Evolutionary conservation across 1,140 invertebrate species (phyloP), one percentile per base, ranked within the genome.

Genomic region (Drosophila rhopaloa): DNA sequence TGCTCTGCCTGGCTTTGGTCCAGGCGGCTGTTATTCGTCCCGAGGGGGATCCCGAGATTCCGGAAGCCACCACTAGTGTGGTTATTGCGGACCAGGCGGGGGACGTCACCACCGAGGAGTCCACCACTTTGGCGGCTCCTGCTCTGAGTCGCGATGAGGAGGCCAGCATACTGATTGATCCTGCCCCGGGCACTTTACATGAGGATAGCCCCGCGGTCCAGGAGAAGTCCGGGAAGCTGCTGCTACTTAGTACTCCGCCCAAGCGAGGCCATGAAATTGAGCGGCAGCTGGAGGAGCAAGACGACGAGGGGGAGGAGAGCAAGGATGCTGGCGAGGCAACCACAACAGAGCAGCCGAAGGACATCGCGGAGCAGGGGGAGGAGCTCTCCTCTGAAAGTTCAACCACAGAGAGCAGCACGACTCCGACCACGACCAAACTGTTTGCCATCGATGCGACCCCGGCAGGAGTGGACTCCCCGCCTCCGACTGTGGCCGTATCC

Each of bases 171-270:
- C 72, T 73, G 77, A 68, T 84, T 48, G 83, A 91, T 72, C 80
- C 83, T n/a, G 83, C 84, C 14, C 67, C 77, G 13, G 56, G 66
- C 38, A 83, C 79, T 5, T 10, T 78, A 9, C 41, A 66, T 5
- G 68, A 53, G 32, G 67, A 58, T 24, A 56, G 48, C 27, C 3
- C 50, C 24, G 43, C 40, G 7, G 27, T 13, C 1, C 55, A 43
- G 61, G 47, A 70, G 38, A 88, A 84, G 51, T 91, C 73, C 5
- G 85, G 70, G n/a, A 88, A 76, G 38, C 67, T 91, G 16, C 48
- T 91, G 53, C 63, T 91, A 32, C 68, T 91, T 4, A 91, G 90
- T 68, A 86, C 90, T 11, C 82, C 90, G 2, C 76, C 79, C 32
- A 88, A 79, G 53, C 68, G 83, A 14, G 53, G 65, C 7, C 62